A percentile compares a stretch with the other conserved stretches of the same genome.
phyloP scores from a whole-genome alignment of 35 echinoderm and acorn worm species.

The Chiridota heheva region DNA sequence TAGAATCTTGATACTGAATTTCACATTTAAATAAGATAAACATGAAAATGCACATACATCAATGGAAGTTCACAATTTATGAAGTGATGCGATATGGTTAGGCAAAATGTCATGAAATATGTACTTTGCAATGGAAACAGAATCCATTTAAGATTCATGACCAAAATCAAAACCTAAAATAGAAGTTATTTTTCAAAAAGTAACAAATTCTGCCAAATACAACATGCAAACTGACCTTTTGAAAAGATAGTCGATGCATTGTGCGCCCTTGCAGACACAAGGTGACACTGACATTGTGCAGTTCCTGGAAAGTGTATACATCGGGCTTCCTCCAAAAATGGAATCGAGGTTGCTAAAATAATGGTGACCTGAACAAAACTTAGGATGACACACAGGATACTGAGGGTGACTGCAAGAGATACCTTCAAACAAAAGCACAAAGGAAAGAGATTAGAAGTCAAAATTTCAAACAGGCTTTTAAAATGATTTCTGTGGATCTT shows the following conservation, averaged over 20 bases:
- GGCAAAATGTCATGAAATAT: too few species aligned
- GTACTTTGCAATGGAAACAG: too few species aligned
- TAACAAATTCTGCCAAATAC: too few species aligned
- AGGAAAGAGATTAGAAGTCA: too few species aligned
- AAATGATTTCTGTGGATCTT: too few species aligned
- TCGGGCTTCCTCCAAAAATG: conserved; percentile 60
- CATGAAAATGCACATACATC: background rate
- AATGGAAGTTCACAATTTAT: too few species aligned
- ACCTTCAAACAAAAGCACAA: conserved; percentile 31
- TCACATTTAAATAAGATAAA: background rate
- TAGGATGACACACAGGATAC: conserved; percentile 29
- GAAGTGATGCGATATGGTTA: too few species aligned
- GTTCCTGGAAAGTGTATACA: conserved; percentile 50
- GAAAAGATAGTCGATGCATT: conserved; percentile 49
- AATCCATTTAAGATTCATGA: too few species aligned
- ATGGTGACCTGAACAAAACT: conserved; percentile 57
- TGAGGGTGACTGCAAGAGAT: conserved; percentile 24
- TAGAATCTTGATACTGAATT: background rate
- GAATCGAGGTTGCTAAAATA: conserved; percentile 55
- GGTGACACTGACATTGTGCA: conserved; percentile 77
- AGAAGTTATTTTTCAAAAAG: too few species aligned
- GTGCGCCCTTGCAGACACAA: conserved; percentile 22
- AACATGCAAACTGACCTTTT: conserved; percentile 48
- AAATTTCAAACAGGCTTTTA: too few species aligned
- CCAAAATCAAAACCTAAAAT: too few species aligned